Base-by-base conservation (phyloP, 2,113 vertebrate genomes). In the Gadus chalcogrammus region DNA sequence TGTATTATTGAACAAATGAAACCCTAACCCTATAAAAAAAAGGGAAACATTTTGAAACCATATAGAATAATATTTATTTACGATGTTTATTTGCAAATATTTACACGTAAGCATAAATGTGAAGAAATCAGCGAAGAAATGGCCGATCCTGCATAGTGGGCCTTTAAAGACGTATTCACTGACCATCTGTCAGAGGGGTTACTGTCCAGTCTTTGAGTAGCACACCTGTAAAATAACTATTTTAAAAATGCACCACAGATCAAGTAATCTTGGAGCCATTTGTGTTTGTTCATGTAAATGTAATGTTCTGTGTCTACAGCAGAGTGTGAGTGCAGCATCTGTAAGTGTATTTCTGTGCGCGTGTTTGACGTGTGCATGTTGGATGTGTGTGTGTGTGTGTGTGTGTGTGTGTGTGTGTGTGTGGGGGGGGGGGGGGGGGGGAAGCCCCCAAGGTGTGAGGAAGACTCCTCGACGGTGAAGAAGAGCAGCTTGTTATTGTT, bases 401-500 rank as follows among this genome's bases (percentile, higher is more conserved):
- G 20, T 20, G 24, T 22, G 15, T 63, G 27, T 63, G 61, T 28
- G 22, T 31, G 22, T 27, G 24, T 64, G 62, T 38, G 31, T 64
- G 62, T 38, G 31, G 38, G 62, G 42, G 7, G 42, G 6, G 42
- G 2, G 31, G 62, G 18, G 31, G 38, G 62, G 42, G 7, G 42
- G 6, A 9, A 1, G 31, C 31, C 31, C 31, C 31, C 2, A 31
- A 6, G 31, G 31, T 31, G 31, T 31, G 60, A 52, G 59, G 52
- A 42, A 68, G 27, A 76, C n/a, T 53, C 61, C 22, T 31, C 77
- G 59, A 42, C 62, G 63, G 65, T 52, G 65, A 67, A 11, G 5
- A 56, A 56, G 74, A 68, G 65, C 63, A 65, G 71, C 68, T 73
- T 80, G 64, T 82, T 80, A 66, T 70, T 77, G 73, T 69, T 65